Evolutionary conservation across 1,140 invertebrate species (phyloP), one percentile per base, ranked within the genome.

Genomic region (Zaprionus lachaisei): DNA sequence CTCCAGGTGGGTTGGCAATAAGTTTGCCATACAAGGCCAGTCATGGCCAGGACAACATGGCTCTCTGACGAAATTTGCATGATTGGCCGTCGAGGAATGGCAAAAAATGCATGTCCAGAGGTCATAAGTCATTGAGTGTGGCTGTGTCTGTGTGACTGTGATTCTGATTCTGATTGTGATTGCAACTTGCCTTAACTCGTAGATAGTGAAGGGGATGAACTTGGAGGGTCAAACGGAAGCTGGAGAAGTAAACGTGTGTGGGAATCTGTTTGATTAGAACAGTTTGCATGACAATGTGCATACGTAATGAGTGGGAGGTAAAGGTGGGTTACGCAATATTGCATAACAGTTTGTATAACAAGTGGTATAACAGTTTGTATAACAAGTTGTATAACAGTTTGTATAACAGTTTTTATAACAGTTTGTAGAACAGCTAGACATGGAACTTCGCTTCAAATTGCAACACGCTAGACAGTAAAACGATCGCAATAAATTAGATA

Each of bases 1-100:
- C n/a, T 47, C 58, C 84, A 83, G 83, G 80, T 80, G 68, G 14
- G 15, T 12, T 56, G 72, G 79, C 76, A 81, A 83, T 83, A 83
- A 83, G 77, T 77, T 77, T 60, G 72, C 67, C 84, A 89, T 80
- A 86, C 72, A 86, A 83, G 83, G 83, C 69, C 80, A 87, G 77
- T 87, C 37, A 38, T 87, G 24, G 80, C 41, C n/a, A 47, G 41
- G n/a, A 47, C n/a, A 47, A 75, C 84, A 80, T 80, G 31, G 55
- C 17, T 15, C 41, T 47, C 41, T 71, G 73, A 76, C 68, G 55
- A 76, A 65, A 58, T 73, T 82, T 78, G 68, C 61, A 79, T 79
- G 77, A 79, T 79, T 79, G 77, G 72, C 67, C 62, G 66, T 44
- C 66, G 76, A 76, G 71, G 44, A 67, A 67, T 79, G 41, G 73